Evolutionary conservation across 2,888 invertebrate species (phyloP), one percentile per base, ranked within the genome.

Genomic region (Chironomus riparius): DNA sequence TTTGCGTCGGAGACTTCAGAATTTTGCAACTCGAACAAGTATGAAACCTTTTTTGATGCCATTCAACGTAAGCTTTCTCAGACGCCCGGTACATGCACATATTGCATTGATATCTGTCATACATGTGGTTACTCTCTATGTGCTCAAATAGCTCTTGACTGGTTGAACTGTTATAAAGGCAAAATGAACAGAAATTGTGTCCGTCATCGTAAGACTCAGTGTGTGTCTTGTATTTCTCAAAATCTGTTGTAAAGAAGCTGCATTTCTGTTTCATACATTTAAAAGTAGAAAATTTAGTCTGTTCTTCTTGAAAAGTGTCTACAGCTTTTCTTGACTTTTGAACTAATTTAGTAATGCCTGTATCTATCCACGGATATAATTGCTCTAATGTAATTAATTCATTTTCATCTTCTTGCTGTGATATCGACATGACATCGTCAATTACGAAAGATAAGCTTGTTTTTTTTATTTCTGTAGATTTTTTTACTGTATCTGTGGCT

Each of bases 281-380:
- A 47, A 47, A 70, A 1, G 47, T 47, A 2, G 70, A 70, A 21
- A 47, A 70, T 21, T 47, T 6, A 21, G 47, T 15, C 15, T 6
- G 6, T 15, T 70, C 47, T 21, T 68, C n/a, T 15, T 18, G 18
- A 6, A 70, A 47, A 15, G 3, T 7, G 12, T 47, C 18, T 10
- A 21, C 13, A 21, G 47, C 15, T 7, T 1, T n/a, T 70, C 47
- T 47, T 5, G 15, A 6, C 18, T 70, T 70, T 15, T 18, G 10
- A 6, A 15, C 6, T 21, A 12, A 12, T 2, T 18, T 12, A 1
- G 21, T 18, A 48, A 70, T 18, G 47, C 12, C 21, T 4, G 2
- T 10, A 47, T 70, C 70, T 12, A 70, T 47, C 70, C 70, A 70
- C 13, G 70, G 70, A 47, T 70, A 70, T 12, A 70, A 21, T 21